phyloP scores from a whole-genome alignment of 2,113 vertebrate genomes.

The Zonotrichia leucophrys region DNA sequence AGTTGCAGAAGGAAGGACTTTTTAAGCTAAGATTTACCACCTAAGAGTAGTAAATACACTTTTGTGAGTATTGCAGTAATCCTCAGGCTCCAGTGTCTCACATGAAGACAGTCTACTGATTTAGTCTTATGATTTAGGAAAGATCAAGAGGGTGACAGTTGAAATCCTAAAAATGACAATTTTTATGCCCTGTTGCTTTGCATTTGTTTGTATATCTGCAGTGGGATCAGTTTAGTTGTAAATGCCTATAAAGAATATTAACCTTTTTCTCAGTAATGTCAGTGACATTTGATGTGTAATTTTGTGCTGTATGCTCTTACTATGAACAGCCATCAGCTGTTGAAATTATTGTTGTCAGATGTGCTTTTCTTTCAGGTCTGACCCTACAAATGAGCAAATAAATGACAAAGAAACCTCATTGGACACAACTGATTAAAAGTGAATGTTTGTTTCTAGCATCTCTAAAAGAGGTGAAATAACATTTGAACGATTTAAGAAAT shows the following conservation, averaged over 20 bases:
- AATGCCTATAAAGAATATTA: background rate
- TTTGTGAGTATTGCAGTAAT: background rate
- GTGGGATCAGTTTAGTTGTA: background rate
- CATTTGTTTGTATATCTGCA: background rate
- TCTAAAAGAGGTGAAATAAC: background rate
- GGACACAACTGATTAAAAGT: background rate
- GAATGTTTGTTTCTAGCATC: background rate
- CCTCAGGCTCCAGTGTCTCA: background rate
- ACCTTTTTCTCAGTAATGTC: background rate
- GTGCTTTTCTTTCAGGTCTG: background rate
- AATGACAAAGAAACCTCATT: background rate
- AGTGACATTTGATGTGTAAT: background rate
- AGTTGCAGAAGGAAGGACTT: background rate
- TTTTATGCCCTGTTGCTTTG: background rate
- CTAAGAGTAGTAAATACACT: background rate
- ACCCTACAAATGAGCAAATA: background rate
- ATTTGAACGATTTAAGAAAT: background rate
- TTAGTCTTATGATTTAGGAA: background rate
- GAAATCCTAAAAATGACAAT: background rate
- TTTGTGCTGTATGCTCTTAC: background rate
- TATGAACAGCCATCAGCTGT: background rate
- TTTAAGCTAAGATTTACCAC: background rate
- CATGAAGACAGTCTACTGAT: background rate
- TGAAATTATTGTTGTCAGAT: background rate
- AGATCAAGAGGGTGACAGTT: background rate